Base-by-base conservation (phyloP, 2,113 vertebrate genomes). In the Gyps fulvus region DNA sequence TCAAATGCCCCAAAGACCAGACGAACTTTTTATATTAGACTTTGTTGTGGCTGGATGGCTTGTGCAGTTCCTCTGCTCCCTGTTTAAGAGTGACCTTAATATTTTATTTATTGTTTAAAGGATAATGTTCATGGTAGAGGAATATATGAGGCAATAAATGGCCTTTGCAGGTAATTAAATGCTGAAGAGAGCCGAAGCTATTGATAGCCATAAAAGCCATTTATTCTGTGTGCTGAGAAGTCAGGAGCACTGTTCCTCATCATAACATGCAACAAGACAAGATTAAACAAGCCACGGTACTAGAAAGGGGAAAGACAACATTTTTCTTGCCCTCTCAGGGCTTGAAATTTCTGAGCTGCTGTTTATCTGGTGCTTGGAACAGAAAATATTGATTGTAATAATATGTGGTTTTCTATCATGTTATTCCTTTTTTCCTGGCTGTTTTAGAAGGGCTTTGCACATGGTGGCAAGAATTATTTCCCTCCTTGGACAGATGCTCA, bases 111-210 rank as follows among this genome's bases (percentile, higher is more conserved):
- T 97, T 96, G 92, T 97, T 97, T 95, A 97, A 97, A 93, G 91
- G 94, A 97, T 97, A 95, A 98, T 95, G 96, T 89, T 96, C 93
- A 59, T 83, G 63, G 91, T 67, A 96, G 59, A 96, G 67, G 74
- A 97, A 97, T 97, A 97, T 96, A 98, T 96, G 97, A 97, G 97
- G 95, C 96, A 97, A 97, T 96, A 97, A 97, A 97, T 97, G 97
- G 95, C 92, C 87, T 96, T 93, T 96, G 95, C 91, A 96, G 93
- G 93, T 98, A 98, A 98, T 98, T 98, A 98, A 97, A 97, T 92
- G 93, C 95, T 95, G 87, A 95, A 93, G 93, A 90, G 89, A n/a
- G 2, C 55, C 4, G 5, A 90, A 90, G 84, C 91, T 96, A 94
- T 59, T 96, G 97, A 96, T 95, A 95, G 94, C 80, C 49, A 26